These are phyloP conservation scores for Diachasmimorpha longicaudata DNA, from an alignment of 1,140 invertebrate genomes.

Conservation along the genomic window DNA sequence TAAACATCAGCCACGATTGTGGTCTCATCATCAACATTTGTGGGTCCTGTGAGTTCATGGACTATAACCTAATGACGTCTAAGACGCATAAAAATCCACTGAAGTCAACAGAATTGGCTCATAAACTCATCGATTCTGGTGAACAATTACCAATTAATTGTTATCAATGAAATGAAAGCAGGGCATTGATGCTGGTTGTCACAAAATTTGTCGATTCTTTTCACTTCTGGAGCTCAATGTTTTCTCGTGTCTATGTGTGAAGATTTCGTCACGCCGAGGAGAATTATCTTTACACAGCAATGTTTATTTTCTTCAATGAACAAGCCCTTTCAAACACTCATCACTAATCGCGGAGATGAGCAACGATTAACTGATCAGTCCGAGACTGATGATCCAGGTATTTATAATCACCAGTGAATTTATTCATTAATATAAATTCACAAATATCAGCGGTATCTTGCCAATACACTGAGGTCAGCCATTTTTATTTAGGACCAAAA, in stretches of 20 bases:
- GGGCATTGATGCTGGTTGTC: not conserved
- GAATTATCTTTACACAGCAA: not conserved
- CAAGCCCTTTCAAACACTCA: not conserved
- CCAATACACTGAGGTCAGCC: not conserved
- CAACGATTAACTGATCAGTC: not conserved
- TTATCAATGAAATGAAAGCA: too few species aligned
- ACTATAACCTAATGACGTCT: not conserved
- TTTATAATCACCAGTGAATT: not conserved
- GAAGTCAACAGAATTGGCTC: too few species aligned
- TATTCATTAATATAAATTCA: not conserved
- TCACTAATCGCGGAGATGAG: not conserved
- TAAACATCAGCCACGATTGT: not conserved
- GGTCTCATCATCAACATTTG: not conserved
- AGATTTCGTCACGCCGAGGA: not conserved
- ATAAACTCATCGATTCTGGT: not conserved
- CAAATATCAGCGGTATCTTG: not conserved
- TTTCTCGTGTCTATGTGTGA: not conserved
- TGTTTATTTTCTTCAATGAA: not conserved
- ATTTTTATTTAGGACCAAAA: conserved; percentile 7
- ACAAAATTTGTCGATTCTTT: not conserved
- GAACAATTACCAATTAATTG: not conserved
- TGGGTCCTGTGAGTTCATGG: not conserved
- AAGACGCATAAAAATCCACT: not conserved
- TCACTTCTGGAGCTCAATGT: not conserved
- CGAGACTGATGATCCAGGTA: not conserved